Base-by-base conservation (phyloP, 2,888 invertebrate genomes). In the Mamestra brassicae region DNA sequence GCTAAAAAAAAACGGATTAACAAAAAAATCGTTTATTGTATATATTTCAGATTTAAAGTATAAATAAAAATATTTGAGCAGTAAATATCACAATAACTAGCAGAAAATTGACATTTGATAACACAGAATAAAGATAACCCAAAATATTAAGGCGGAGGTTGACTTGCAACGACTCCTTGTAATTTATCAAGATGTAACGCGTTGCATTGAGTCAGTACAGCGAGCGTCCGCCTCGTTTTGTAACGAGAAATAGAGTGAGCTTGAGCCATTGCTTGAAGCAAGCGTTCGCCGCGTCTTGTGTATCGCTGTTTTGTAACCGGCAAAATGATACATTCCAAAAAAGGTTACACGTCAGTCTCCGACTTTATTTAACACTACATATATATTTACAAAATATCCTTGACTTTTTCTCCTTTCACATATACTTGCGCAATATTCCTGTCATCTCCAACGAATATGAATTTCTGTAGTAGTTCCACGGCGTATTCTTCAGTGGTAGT, bases 371-470 rank as follows among this genome's bases (percentile, higher is more conserved):
- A 57, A 66, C 42, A 55, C 47, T 36, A 15, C n/a, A 55, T 26
- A 26, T 26, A 8, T 42, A 55, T 55, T 64, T 66, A 71, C 61
- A 81, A 60, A 55, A 71, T 74, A 83, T 90, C 86, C 74, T 94
- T 94, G 4, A 95, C 92, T 65, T 82, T 88, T 74, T 89, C 94
- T 6, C 99, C 99, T 75, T 97, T 97, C 3, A 99, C 98, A 94
- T 97, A 99, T 3, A 98, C 98, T 83, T 97, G 96, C 0, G 91
- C 74, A 79, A 99, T 98, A 92, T 99, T 99, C 79, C 98, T 97
- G 92, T 99, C 98, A 92, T 99, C 98, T 0, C 98, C 99, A 17
- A 97, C 92, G 89, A 97, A 98, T 79, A 98, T 95, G 89, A 99
- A 98, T 88, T 98, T 97, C 90, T 98, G 98, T 8, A 98, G 90